A percentile compares a stretch with the other conserved stretches of the same genome.
These are phyloP conservation scores for Poecile montanus DNA, from an alignment of 2,797 vertebrate genomes.

Conservation along the genomic window DNA sequence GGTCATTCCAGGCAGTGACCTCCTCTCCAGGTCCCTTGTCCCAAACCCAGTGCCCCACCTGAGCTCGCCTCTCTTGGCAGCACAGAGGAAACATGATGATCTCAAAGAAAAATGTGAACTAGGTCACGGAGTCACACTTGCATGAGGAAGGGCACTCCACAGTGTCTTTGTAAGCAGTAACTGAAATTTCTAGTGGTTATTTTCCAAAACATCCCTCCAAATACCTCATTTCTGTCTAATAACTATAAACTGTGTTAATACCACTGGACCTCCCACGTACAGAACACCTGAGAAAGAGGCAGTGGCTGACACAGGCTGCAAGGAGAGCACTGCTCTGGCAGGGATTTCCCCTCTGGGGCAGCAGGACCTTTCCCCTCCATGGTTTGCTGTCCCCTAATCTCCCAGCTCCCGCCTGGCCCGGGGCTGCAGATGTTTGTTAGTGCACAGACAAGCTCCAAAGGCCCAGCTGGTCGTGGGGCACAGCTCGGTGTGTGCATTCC, in stretches of 20 bases:
- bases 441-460: background rate
- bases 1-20: background rate
- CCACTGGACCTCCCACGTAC: background rate
- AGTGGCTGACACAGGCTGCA: background rate
- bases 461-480: background rate
- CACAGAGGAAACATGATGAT: background rate
- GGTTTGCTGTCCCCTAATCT: background rate
- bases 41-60: background rate
- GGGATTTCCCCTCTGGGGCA: background rate
- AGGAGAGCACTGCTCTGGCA: background rate
- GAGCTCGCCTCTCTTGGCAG: background rate
- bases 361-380: background rate
- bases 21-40: background rate
- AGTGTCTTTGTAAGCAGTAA: background rate
- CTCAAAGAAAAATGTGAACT: slow-evolving; percentile 3
- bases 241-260: background rate
- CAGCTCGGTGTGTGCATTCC: slow-evolving; percentile 25
- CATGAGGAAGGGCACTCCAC: background rate
- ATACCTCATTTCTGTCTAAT: background rate
- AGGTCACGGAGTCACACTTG: background rate
- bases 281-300: background rate
- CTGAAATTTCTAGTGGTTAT: background rate
- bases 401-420: background rate
- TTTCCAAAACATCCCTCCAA: background rate
- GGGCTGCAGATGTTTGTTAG: slow-evolving; percentile 27